Conservation (phyloP, 2,113 vertebrate genomes). For the Thalassoma bifasciatum region DNA sequence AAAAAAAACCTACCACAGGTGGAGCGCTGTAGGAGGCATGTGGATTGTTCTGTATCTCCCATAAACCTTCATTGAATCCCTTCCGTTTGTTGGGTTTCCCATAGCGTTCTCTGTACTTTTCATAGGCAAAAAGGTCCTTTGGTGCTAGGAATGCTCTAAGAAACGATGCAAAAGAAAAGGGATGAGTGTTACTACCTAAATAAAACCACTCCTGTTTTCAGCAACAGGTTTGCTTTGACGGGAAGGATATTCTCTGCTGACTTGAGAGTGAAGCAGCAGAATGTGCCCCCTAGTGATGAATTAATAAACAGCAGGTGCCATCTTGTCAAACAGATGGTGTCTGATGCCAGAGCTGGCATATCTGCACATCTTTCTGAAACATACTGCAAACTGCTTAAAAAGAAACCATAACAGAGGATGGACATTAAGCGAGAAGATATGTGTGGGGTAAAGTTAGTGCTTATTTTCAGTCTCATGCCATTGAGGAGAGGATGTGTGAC, state of each 20-base stretch:
- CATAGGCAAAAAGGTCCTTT: constrained; percentile 96
- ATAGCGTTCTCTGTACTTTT: constrained; percentile 95
- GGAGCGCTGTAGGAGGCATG: constrained; percentile 94
- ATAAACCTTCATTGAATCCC: constrained; percentile 98
- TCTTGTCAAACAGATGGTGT: constrained; percentile 55
- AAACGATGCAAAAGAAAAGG: neutral
- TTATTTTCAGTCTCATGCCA: neutral
- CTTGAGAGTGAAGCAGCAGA: constrained; percentile 6
- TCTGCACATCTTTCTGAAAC: constrained; percentile 40
- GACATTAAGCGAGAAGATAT: neutral
- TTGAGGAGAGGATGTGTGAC: neutral
- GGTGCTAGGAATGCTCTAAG: constrained; percentile 94
- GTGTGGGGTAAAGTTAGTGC: neutral
- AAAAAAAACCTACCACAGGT: constrained; percentile 86
- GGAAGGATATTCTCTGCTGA: neutral
- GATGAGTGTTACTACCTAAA: neutral
- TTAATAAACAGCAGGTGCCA: constrained; percentile 38
- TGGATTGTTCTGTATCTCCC: constrained; percentile 99
- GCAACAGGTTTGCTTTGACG: neutral
- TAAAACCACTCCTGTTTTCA: neutral
- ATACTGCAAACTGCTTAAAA: constrained; percentile 19
- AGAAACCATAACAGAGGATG: neutral
- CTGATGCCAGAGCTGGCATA: constrained; percentile 37
- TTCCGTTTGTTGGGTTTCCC: constrained; percentile 99
- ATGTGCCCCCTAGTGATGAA: constrained; percentile 63